A percentile compares a stretch with the other conserved stretches of the same genome.
Conservation (phyloP, 2,888 invertebrate species). For the Silvanus unidentatus region DNA sequence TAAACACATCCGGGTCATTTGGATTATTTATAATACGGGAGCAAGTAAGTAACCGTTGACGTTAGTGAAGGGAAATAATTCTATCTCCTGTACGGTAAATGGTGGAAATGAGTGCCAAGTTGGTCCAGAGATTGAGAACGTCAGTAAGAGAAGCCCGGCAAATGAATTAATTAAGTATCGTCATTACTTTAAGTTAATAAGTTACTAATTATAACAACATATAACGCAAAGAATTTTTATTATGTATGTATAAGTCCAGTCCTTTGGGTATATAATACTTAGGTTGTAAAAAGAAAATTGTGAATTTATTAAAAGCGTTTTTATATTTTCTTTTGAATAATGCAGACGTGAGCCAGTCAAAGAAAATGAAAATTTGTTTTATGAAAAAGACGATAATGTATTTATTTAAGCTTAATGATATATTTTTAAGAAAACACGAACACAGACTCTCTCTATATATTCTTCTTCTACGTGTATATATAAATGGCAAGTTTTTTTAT, state of each 20-base stretch:
- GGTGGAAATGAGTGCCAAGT: conserved; percentile 16
- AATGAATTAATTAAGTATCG: conserved; percentile 19
- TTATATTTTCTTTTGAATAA: conserved; percentile 34
- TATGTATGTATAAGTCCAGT: conserved; percentile 1
- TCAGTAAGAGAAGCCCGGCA: conserved; percentile 7
- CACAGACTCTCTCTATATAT: conserved; percentile 8
- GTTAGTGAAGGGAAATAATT: conserved; percentile 16
- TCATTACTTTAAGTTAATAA: conserved; percentile 15
- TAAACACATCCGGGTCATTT: conserved; percentile 6
- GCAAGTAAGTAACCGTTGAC: conserved; percentile 1
- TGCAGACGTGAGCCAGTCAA: conserved; percentile 26
- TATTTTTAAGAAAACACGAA: conserved; percentile 39
- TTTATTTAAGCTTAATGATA: conserved; percentile 41
- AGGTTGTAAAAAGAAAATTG: conserved; percentile 20
- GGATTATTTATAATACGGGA: conserved; percentile 4
- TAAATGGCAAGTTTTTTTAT: conserved; percentile 29
- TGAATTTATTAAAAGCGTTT: conserved; percentile 35
- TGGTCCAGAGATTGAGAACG: conserved; percentile 3
- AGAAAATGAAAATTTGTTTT: conserved; percentile 23
- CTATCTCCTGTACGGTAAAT: conserved; percentile 20
- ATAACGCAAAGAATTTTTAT: neutral
- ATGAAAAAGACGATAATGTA: conserved; percentile 34
- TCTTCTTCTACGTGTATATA: neutral
- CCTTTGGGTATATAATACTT: neutral
- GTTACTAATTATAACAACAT: conserved; percentile 10